Evolutionary conservation across 2,113 vertebrate species (phyloP), one percentile per base, ranked within the genome.

Genomic region (Eidolon helvum): DNA sequence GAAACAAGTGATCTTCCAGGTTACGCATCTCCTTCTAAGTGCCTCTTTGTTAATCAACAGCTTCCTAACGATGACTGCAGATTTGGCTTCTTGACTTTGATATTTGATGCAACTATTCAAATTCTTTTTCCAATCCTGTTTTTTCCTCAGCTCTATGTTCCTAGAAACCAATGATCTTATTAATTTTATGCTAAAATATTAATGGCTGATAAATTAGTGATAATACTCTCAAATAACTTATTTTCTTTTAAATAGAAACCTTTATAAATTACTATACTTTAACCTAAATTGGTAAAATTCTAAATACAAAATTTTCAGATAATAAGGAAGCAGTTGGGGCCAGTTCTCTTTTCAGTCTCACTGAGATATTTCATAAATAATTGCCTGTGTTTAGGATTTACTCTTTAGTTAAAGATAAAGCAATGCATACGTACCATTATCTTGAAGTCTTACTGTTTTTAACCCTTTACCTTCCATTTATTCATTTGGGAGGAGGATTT

Each of bases 121-220:
- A 53, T 4, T 4, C 28, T 8, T 68, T 92, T 61, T 85, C 5
- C 24, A 59, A 48, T 69, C 15, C 24, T 57, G 15, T 80, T 77
- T 79, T 72, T 63, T 82, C 14, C 24, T 94, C 33, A 69, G 12
- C 21, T 94, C 33, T 75, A 30, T 87, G 4, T 93, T 74, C 22
- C 79, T 61, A n/a, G 22, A 87, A 33, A 85, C 9, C 7, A 82
- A 14, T 16, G 15, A 50, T n/a, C 33, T 90, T 74, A 61, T 50
- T 79, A 69, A 74, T 69, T 95, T 95, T 84, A 40, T 55, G 65
- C 26, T 90, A 38, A 75, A 84, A 90, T 85, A 65, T 57, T 40
- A 87, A 88, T 53, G 19, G 24, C 1, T 74, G 11, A 9, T 92
- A 78, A 94, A 61, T 66, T 35, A 57, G 28, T 53, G 3, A 59